phyloP scores from a whole-genome alignment of 2,113 vertebrate species.

The Turnix velox region DNA sequence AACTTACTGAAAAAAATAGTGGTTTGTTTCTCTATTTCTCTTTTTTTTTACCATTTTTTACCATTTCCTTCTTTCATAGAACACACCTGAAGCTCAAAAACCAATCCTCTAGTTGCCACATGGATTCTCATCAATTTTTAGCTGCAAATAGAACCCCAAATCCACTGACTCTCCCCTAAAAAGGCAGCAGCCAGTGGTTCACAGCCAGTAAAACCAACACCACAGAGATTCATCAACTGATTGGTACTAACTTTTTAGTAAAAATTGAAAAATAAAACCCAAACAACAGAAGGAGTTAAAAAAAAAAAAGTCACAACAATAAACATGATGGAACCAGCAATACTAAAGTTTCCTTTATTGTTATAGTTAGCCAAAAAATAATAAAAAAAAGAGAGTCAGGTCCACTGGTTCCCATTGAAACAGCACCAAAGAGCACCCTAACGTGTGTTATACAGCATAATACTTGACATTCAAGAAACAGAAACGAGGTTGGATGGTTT shows the following conservation, averaged over 20 bases:
- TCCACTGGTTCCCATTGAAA: conserved; percentile 71
- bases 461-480: conserved; percentile 76
- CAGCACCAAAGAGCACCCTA: conserved; percentile 81
- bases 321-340: conserved; percentile 63
- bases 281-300: neutral
- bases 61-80: conserved; percentile 61
- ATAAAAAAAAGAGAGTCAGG: too few relatives aligned
- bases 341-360: conserved; percentile 48
- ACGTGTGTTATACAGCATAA: conserved; percentile 65
- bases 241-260: conserved; percentile 17
- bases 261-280: neutral
- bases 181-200: neutral
- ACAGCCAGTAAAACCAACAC: conserved; percentile 25
- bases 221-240: conserved; percentile 41
- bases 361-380: conserved; percentile 37
- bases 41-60: neutral
- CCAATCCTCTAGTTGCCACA: conserved; percentile 74
- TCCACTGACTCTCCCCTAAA: too few relatives aligned
- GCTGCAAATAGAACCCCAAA: too few relatives aligned
- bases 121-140: conserved; percentile 53
- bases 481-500: conserved; percentile 69
- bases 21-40: conserved; percentile 50
- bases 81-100: conserved; percentile 78
- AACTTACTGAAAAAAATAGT: conserved; percentile 79
- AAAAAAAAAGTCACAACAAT: conserved; percentile 30